phyloP scores from a whole-genome alignment of 2,113 vertebrate species.

The Copsychus sechellarum region DNA sequence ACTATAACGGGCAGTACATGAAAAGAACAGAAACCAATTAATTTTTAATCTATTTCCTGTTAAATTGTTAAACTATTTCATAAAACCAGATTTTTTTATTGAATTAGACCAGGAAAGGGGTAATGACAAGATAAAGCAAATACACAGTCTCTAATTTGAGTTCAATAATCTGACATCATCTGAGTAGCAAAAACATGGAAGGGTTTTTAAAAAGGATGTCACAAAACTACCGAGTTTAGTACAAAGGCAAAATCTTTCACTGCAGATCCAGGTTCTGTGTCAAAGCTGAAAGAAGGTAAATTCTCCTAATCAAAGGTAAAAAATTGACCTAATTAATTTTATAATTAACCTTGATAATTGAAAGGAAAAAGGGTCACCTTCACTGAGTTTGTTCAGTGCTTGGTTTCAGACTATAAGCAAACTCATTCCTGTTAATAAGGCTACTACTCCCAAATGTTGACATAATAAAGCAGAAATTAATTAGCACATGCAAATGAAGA shows the following conservation, averaged over 20 bases:
- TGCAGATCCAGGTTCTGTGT: background rate
- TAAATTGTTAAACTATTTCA: background rate
- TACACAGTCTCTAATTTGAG: background rate
- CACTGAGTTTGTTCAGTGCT: slow-evolving; percentile 58
- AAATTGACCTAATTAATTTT: slow-evolving; percentile 70
- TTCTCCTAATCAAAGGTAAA: slow-evolving; percentile 61
- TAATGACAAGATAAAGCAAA: background rate
- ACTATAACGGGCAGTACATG: background rate
- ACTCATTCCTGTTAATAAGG: slow-evolving; percentile 59
- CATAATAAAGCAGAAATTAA: slow-evolving; percentile 56
- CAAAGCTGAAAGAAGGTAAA: slow-evolving; percentile 14
- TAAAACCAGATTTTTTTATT: background rate
- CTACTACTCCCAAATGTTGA: slow-evolving; percentile 47
- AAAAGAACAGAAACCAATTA: background rate
- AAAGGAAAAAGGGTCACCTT: slow-evolving; percentile 61
- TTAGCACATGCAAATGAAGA: slow-evolving; percentile 65
- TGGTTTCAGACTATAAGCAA: slow-evolving; percentile 53
- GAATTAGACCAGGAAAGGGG: background rate
- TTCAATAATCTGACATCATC: background rate
- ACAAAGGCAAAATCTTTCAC: background rate
- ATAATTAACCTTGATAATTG: slow-evolving; percentile 70
- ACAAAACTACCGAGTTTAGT: background rate
- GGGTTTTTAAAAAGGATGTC: background rate
- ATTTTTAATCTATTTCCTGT: background rate
- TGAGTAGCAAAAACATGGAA: background rate